phyloP scores from a whole-genome alignment of 2,888 invertebrate species.

The Caenorhabditis drosophilae region DNA sequence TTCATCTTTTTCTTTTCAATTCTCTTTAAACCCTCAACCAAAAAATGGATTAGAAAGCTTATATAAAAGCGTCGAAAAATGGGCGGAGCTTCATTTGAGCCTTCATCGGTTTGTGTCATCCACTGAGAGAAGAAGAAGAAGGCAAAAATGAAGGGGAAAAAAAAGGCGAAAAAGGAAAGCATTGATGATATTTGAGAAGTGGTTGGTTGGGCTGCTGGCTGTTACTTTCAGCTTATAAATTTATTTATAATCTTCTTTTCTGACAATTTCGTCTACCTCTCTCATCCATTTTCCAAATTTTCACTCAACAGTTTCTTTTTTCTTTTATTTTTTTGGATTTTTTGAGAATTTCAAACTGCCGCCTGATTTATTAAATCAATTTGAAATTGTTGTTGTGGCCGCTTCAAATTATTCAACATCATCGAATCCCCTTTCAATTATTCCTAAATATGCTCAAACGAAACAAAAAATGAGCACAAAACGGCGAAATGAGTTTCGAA shows the following conservation, averaged over 20 bases:
- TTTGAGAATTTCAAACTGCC: slow-evolving; percentile 4
- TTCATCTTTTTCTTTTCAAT: neutral
- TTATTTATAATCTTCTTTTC: too few relatives aligned
- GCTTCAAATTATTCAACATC: neutral
- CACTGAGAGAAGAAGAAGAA: slow-evolving; percentile 1
- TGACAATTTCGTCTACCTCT: too few relatives aligned
- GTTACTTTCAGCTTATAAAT: too few relatives aligned
- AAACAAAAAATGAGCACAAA: neutral
- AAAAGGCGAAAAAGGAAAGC: neutral
- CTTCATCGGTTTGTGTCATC: neutral
- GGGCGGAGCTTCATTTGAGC: slow-evolving; percentile 2
- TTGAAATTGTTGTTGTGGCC: neutral
- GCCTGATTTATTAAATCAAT: neutral
- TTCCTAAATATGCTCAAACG: neutral
- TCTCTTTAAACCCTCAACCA: neutral
- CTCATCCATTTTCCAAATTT: too few relatives aligned
- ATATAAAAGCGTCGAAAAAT: neutral
- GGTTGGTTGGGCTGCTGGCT: too few relatives aligned
- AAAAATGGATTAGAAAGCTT: slow-evolving; percentile 2
- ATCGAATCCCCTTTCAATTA: neutral
- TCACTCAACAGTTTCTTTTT: too few relatives aligned
- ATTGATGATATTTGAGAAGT: too few relatives aligned
- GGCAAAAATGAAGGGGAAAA: neutral
- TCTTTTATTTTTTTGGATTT: neutral
- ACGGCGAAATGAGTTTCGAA: slow-evolving; percentile 17